Percentiles rank a stretch among this genome's conserved stretches.
Conservation (phyloP, 2,888 invertebrate species). For the Lamellibrachia columna region DNA sequence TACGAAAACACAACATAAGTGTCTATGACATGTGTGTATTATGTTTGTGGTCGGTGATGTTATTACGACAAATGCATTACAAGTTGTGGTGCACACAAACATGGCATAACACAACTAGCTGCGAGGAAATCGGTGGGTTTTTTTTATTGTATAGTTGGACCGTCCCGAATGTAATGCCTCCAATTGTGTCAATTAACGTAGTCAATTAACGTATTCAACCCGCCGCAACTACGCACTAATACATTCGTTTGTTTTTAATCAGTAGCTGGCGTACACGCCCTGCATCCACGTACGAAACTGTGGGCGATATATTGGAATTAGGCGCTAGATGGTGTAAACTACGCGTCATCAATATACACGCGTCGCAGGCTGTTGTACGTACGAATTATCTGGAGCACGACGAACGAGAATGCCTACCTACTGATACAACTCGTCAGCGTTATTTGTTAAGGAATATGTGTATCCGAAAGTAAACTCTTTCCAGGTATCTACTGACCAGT, state of each 20-base stretch:
- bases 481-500: neutral
- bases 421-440: neutral
- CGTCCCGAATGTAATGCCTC: neutral
- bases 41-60: neutral
- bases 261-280: no score
- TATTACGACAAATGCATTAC: neutral
- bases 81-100: neutral
- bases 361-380: neutral
- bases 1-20: neutral
- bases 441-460: neutral
- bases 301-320: neutral
- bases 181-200: neutral
- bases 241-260: neutral
- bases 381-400: neutral
- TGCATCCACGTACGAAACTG: neutral
- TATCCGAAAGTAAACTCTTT: neutral
- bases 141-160: neutral
- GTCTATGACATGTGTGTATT: neutral
- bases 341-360: neutral
- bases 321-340: neutral
- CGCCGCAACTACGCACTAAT: neutral
- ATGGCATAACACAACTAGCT: neutral
- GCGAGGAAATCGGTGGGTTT: neutral
- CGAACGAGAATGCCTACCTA: neutral
- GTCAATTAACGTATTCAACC: neutral